These are phyloP conservation scores for Phymatocera aterrima DNA, from an alignment of 2,888 invertebrate species.

Conservation along the genomic window DNA sequence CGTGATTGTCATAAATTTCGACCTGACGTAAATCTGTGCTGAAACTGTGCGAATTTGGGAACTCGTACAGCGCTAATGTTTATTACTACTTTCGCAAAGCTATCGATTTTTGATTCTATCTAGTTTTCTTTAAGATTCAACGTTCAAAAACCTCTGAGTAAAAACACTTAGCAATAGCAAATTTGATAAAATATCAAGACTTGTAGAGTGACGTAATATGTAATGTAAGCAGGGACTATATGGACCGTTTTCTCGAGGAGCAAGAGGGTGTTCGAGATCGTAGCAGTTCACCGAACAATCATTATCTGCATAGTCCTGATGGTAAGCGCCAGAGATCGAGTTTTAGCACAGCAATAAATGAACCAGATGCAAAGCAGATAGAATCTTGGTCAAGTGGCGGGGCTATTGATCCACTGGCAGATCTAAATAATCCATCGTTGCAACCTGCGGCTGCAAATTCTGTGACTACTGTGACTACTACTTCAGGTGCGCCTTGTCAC, in stretches of 20 bases:
- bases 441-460: slow-evolving; percentile 44
- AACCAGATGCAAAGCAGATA: slow-evolving; percentile 64
- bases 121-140: too few relatives aligned
- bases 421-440: slow-evolving; percentile 49
- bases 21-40: too few relatives aligned
- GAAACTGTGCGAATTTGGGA: too few relatives aligned
- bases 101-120: too few relatives aligned
- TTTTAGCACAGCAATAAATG: slow-evolving; percentile 56
- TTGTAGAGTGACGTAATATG: slow-evolving; percentile 42
- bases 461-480: slow-evolving; percentile 41
- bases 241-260: slow-evolving; percentile 94
- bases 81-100: too few relatives aligned
- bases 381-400: slow-evolving; percentile 67
- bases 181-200: not conserved
- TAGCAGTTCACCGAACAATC: slow-evolving; percentile 84
- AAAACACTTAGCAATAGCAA: not conserved
- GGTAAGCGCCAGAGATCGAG: slow-evolving; percentile 67
- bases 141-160: too few relatives aligned
- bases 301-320: slow-evolving; percentile 72
- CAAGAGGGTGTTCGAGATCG: slow-evolving; percentile 83
- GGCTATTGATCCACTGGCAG: slow-evolving; percentile 55
- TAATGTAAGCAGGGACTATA: slow-evolving; percentile 82
- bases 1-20: too few relatives aligned
- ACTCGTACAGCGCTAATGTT: too few relatives aligned
- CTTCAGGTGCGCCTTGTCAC: slow-evolving; percentile 46